phyloP scores from a whole-genome alignment of 2,113 vertebrate species.

The Canis aureus region DNA sequence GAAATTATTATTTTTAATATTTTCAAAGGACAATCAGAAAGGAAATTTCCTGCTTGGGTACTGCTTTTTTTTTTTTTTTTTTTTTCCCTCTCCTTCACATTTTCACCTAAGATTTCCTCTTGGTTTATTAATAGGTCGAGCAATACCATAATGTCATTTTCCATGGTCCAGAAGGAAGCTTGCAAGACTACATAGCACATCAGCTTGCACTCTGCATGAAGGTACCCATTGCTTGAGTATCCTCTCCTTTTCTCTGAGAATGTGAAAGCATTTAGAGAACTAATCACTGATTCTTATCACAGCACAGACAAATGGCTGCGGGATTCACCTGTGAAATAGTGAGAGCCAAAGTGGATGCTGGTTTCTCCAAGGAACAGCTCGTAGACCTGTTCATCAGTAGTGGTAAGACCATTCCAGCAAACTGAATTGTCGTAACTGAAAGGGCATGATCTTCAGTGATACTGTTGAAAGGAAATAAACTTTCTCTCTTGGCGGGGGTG shows the following conservation, averaged over 20 bases:
- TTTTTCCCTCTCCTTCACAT: neutral
- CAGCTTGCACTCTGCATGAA: conserved; percentile 94
- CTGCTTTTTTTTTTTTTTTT: neutral
- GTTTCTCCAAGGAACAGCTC: conserved; percentile 95
- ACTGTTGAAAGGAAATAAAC: conserved; percentile 30
- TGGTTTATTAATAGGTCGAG: conserved; percentile 90
- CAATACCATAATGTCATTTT: conserved; percentile 97
- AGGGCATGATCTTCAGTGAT: neutral
- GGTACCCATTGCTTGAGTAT: conserved; percentile 84
- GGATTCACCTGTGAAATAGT: conserved; percentile 93
- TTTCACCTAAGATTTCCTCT: conserved; percentile 27
- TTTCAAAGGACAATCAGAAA: neutral
- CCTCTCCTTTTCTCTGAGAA: conserved; percentile 35
- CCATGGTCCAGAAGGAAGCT: conserved; percentile 96
- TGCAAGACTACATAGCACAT: conserved; percentile 93
- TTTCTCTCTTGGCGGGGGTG: neutral
- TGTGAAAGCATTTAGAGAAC: neutral
- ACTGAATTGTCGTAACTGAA: neutral
- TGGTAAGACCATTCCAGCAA: conserved; percentile 87
- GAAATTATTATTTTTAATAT: neutral
- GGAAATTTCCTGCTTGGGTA: neutral
- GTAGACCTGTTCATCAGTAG: conserved; percentile 94
- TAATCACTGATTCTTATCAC: conserved; percentile 74
- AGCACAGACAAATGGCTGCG: conserved; percentile 93
- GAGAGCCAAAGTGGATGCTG: conserved; percentile 91